Evolutionary conservation across 2,113 vertebrate species (phyloP).

Genomic region (Naja naja): DNA sequence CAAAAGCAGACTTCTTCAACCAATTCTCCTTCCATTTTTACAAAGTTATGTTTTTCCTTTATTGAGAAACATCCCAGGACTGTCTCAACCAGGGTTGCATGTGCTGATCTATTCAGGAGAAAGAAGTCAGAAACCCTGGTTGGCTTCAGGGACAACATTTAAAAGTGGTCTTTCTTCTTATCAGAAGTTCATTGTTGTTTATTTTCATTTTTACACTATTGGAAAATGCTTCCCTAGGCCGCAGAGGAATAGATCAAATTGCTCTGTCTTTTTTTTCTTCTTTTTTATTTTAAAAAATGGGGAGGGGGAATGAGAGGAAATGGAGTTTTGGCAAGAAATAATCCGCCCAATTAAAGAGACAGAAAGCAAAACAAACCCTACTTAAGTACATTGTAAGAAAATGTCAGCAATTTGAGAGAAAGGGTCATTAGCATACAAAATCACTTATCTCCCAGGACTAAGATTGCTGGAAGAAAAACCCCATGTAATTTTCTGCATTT

Average conservation of each 20-base stretch:
- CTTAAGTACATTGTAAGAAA: conserved; percentile 72
- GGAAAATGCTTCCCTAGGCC: conserved; percentile 30
- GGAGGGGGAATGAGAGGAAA: conserved; percentile 56
- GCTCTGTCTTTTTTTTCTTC: conserved; percentile 55
- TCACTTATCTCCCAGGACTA: conserved; percentile 66
- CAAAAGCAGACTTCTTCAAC: conserved; percentile 21
- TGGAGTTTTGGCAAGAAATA: conserved; percentile 59
- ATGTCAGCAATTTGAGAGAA: conserved; percentile 66
- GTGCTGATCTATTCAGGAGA: conserved; percentile 47
- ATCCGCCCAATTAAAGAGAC: conserved; percentile 71
- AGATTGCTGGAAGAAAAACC: conserved; percentile 36
- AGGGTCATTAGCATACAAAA: conserved; percentile 64
- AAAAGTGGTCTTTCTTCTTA: conserved; percentile 44
- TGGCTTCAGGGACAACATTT: conserved; percentile 25
- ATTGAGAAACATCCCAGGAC: conserved; percentile 41
- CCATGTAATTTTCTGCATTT: conserved; percentile 63
- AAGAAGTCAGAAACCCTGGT: conserved; percentile 59
- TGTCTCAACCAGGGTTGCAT: conserved; percentile 38
- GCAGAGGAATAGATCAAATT: neutral
- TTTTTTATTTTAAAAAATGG: conserved; percentile 32
- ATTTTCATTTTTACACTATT: conserved; percentile 54
- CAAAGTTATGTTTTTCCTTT: conserved; percentile 31
- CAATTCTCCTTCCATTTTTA: conserved; percentile 7
- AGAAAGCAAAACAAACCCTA: conserved; percentile 75
- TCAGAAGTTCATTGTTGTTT: conserved; percentile 64